Percentiles rank a stretch among this genome's conserved stretches.
Evolutionary conservation across 2,888 invertebrate species (phyloP).

Genomic region (Cremastinae sp.): DNA sequence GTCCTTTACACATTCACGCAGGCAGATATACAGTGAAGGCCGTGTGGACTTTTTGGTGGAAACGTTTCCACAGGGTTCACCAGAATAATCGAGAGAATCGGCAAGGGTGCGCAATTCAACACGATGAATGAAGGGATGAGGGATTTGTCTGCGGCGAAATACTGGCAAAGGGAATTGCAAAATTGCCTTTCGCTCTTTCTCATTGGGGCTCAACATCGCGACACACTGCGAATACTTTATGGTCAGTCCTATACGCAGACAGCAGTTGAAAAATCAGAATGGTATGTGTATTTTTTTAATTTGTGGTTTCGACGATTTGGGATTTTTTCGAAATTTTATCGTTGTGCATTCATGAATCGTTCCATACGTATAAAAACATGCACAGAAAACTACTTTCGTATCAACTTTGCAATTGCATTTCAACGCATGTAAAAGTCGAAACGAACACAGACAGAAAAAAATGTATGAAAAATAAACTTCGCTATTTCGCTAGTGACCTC

Average conservation of each 20-base stretch:
- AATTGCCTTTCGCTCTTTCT: constrained; percentile 26
- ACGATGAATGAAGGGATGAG: not conserved
- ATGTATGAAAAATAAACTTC: constrained; percentile 18
- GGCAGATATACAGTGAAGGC: not conserved
- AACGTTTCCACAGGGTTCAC: constrained; percentile 32
- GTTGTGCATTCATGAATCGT: not conserved
- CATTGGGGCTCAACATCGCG: not conserved
- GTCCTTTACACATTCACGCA: too few relatives aligned
- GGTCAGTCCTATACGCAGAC: too few relatives aligned
- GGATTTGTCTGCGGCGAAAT: constrained; percentile 15
- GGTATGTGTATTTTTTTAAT: too few relatives aligned
- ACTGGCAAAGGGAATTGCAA: constrained; percentile 17
- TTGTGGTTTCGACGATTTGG: too few relatives aligned
- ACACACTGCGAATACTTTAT: not conserved
- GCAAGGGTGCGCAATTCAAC: not conserved
- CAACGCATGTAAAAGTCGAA: constrained; percentile 11
- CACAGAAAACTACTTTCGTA: not conserved
- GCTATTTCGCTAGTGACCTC: constrained; percentile 31
- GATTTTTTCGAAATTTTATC: too few relatives aligned
- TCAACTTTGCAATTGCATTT: constrained; percentile 12
- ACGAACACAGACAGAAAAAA: constrained; percentile 25
- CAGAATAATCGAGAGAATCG: constrained; percentile 44
- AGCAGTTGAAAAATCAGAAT: too few relatives aligned
- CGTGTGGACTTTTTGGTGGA: not conserved
- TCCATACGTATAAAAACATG: not conserved